Evolutionary conservation across 2,888 invertebrate genomes (phyloP), one percentile per base, ranked within the genome.

Genomic region (Sinohyriopsis cumingii): DNA sequence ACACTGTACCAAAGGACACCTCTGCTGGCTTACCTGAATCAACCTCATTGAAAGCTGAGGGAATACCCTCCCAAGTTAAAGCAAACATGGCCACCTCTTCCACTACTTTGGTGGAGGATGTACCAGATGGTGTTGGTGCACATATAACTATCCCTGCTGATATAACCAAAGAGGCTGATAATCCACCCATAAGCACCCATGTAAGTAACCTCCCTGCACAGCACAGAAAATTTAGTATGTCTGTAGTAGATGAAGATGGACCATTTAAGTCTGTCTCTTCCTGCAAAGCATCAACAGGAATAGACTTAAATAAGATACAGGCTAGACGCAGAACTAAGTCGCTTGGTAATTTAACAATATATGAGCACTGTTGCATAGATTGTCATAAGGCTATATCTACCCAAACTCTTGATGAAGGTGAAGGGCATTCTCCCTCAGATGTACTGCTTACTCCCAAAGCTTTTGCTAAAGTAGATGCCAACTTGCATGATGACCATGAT

Each of bases 221-320:
- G 24, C 75, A 75, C 59, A 75, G 77, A 69, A 77, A 77, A 61
- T 75, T 73, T 70, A 77, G 77, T 65, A 73, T 77, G 75, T 77
- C 77, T 24, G 69, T 77, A 57, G 69, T 72, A 69, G 77, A 77
- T 62, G 77, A 75, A 28, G 62, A 75, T 60, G 71, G 73, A 25
- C 75, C 77, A n/a, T 57, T 70, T 53, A 59, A 65, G 63, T 75
- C 77, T 62, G 72, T 68, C 62, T 75, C 75, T 66, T 75, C 77
- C 20, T 77, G 72, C 64, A 68, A 70, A 75, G 69, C 59, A 72
- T 77, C 71, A 75, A 72, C 65, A 77, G 75, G 73, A 56, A 25
- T 77, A 55, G 73, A 75, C 59, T 64, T 72, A 56, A 72, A 69
- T 68, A 67, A 71, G 60, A 73, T 77, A 59, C 56, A 57, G 56